Evolutionary conservation across 2,113 vertebrate species (phyloP).

Genomic region (Terrapene triunguis): DNA sequence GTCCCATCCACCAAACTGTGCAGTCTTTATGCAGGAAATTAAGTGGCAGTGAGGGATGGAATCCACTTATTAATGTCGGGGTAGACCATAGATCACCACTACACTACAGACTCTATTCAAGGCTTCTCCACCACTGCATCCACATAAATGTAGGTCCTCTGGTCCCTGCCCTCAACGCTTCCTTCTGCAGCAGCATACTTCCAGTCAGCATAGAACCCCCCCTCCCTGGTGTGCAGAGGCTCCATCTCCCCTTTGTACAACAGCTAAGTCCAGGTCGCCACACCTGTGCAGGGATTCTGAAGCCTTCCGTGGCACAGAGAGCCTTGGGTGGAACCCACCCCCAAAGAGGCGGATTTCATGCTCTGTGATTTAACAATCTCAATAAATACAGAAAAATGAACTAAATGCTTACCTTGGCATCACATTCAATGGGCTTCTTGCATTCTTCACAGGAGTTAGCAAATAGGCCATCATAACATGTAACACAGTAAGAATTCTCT

Average conservation of each 20-base stretch:
- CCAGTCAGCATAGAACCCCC: not conserved
- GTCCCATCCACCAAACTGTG: accelerated
- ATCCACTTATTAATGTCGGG: too few relatives aligned
- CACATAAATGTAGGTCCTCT: not conserved
- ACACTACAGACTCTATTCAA: too few relatives aligned
- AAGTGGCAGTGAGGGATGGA: not conserved
- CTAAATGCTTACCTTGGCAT: conserved; percentile 86
- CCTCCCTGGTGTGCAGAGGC: not conserved
- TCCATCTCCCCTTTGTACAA: not conserved
- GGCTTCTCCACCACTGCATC: not conserved
- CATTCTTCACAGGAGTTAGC: conserved; percentile 92
- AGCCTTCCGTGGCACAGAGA: not conserved
- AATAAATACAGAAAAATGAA: not conserved
- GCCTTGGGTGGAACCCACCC: accelerated
- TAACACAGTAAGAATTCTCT: conserved; percentile 89
- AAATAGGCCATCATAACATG: conserved; percentile 92
- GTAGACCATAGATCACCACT: too few relatives aligned
- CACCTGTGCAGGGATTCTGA: not conserved
- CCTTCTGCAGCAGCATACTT: not conserved
- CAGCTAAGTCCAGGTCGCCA: accelerated
- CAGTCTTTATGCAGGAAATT: not conserved
- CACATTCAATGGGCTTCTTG: conserved; percentile 88
- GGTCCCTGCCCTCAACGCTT: not conserved
- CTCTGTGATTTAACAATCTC: not conserved
- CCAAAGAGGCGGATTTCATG: not conserved